Evolutionary conservation across 2,113 vertebrate species (phyloP).

Genomic region (Grus americana): DNA sequence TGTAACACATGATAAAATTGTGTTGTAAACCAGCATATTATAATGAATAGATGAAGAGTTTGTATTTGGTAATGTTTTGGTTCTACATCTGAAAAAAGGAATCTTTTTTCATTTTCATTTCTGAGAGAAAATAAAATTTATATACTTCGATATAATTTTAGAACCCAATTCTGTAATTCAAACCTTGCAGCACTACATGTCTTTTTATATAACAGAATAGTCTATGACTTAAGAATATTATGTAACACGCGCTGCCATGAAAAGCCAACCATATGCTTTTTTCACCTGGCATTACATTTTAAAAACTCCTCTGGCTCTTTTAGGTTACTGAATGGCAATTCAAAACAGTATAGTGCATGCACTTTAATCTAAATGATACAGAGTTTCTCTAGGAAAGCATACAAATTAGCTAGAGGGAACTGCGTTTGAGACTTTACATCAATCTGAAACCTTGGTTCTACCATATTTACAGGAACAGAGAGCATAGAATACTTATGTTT

Average conservation of each 20-base stretch:
- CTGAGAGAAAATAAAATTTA: not conserved
- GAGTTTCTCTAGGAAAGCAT: not conserved
- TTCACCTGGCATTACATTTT: not conserved
- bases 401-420: not conserved
- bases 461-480: not conserved
- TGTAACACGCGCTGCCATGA: not conserved
- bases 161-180: not conserved
- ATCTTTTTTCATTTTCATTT: not conserved
- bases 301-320: not conserved
- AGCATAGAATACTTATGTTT: not conserved
- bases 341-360: not conserved
- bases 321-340: not conserved
- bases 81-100: not conserved
- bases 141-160: not conserved
- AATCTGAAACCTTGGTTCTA: not conserved
- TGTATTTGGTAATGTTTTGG: not conserved
- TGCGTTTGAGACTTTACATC: not conserved
- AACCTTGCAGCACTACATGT: not conserved
- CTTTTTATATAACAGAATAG: not conserved
- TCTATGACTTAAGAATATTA: not conserved
- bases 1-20: not conserved
- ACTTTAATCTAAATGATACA: not conserved
- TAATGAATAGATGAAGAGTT: not conserved
- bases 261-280: not conserved
- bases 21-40: not conserved